Percentiles rank a stretch among this genome's conserved stretches.
phyloP scores from a whole-genome alignment of 2,113 vertebrate species.

The Dolichallabes microphthalmus region DNA sequence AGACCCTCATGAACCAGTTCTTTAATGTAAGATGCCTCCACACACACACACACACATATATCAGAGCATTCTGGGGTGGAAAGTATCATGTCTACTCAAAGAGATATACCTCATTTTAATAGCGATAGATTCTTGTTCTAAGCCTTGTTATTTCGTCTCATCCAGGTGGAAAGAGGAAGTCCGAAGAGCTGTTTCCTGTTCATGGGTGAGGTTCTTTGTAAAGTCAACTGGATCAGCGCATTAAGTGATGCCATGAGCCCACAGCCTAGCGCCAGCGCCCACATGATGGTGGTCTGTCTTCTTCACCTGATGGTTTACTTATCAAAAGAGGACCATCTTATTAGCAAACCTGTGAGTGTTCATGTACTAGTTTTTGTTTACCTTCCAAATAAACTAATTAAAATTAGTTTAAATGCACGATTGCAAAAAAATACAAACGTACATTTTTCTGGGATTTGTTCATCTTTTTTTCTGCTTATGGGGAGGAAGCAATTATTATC shows the following conservation, averaged over 20 bases:
- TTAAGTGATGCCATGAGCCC: conserved; percentile 83
- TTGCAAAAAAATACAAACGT: neutral
- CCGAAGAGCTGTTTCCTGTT: conserved; percentile 96
- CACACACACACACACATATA: neutral
- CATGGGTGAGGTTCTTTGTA: conserved; percentile 86
- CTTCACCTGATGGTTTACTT: conserved; percentile 91
- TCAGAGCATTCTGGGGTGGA: neutral
- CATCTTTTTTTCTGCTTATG: neutral
- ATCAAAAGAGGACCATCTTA: conserved; percentile 86
- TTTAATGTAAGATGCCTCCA: conserved; percentile 82
- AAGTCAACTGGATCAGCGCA: conserved; percentile 94
- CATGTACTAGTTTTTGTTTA: neutral
- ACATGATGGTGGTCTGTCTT: conserved; percentile 86
- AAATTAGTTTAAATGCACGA: neutral
- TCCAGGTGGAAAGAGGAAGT: conserved; percentile 93
- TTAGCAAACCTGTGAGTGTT: conserved; percentile 76
- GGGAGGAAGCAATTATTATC: neutral
- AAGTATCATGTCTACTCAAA: neutral
- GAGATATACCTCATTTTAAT: neutral
- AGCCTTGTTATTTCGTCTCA: neutral
- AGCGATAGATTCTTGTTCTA: neutral
- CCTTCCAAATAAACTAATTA: neutral
- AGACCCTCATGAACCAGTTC: conserved; percentile 90
- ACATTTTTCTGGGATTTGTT: neutral
- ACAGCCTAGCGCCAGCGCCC: conserved; percentile 68